Evolutionary conservation across 2,888 invertebrate genomes (phyloP), one percentile per base, ranked within the genome.

Genomic region (Gandaritis pyraliata): DNA sequence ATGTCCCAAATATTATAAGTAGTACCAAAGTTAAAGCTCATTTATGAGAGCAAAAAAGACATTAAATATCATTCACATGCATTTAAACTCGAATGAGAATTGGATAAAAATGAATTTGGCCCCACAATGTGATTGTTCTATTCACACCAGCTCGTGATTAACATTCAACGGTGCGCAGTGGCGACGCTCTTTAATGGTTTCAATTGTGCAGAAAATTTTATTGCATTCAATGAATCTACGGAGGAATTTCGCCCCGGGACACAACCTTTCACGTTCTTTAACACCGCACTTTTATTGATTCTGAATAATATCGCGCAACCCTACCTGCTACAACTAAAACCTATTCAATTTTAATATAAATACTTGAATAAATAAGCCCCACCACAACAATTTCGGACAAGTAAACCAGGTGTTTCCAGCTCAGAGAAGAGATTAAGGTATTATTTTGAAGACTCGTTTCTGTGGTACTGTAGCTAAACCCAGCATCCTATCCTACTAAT

Each of bases 161-260:
- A 88, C 87, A 90, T 88, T 89, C 88, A 84, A 74, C 77, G 70
- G 73, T 64, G 82, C 81, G 79, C 78, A 75, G 78, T 76, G 79
- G 80, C 82, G 83, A 83, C 83, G 85, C 78, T 84, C 83, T 86
- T 86, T 86, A 90, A 90, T 88, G 88, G 88, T 85, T 87, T 87
- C 89, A 88, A 90, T 90, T 89, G 89, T 88, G 87, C 83, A 85
- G 90, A 90, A 90, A 88, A 88, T 90, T 90, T 88, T 90, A 89
- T 89, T 87, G 87, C 88, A 88, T 86, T 88, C 85, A 87, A 86
- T 86, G 85, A 85, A 80, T 85, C 80, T 79, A 77, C 76, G 68
- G 80, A 78, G 81, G 80, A 79, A 81, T 83, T 83, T 76, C 70
- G 72, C 82, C 80, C 73, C 74, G 66, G 76, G 77, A 72, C 68